Percentiles rank a stretch among this genome's conserved stretches.
Evolutionary conservation across 2,113 vertebrate species (phyloP).

Genomic region (Chloropsis hardwickii): DNA sequence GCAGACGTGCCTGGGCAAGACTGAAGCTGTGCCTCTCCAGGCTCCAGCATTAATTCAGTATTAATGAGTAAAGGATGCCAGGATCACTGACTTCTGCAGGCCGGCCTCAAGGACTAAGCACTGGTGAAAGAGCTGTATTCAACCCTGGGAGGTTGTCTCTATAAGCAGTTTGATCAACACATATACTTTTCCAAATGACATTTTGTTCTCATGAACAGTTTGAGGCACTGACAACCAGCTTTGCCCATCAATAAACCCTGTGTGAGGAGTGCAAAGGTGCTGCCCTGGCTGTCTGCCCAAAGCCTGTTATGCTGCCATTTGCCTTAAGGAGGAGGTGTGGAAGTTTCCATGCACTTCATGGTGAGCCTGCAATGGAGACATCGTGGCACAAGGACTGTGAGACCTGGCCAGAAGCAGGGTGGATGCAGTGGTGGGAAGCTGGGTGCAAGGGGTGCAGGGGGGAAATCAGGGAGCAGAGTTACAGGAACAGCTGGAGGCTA

Average conservation of each 20-base stretch:
- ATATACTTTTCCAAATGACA: neutral
- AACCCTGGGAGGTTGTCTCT: neutral
- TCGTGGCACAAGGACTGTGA: neutral
- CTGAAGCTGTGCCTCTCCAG: neutral
- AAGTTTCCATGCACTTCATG: neutral
- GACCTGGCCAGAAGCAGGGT: neutral
- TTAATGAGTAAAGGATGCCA: neutral
- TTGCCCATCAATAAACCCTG: neutral
- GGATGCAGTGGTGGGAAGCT: neutral
- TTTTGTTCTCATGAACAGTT: neutral
- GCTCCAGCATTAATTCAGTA: neutral
- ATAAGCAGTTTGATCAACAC: neutral
- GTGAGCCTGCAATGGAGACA: neutral
- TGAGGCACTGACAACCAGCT: neutral
- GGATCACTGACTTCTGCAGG: neutral
- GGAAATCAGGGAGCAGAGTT: neutral
- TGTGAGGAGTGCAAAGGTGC: neutral
- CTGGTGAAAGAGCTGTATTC: neutral
- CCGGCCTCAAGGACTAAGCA: neutral
- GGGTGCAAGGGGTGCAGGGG: accelerated
- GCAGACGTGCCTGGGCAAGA: neutral
- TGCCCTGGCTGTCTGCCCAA: neutral
- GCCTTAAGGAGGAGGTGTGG: neutral
- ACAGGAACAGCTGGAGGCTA: neutral
- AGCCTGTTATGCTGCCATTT: neutral